Conservation (phyloP, 2,888 invertebrate genomes). For the Meandrusa payeni region DNA sequence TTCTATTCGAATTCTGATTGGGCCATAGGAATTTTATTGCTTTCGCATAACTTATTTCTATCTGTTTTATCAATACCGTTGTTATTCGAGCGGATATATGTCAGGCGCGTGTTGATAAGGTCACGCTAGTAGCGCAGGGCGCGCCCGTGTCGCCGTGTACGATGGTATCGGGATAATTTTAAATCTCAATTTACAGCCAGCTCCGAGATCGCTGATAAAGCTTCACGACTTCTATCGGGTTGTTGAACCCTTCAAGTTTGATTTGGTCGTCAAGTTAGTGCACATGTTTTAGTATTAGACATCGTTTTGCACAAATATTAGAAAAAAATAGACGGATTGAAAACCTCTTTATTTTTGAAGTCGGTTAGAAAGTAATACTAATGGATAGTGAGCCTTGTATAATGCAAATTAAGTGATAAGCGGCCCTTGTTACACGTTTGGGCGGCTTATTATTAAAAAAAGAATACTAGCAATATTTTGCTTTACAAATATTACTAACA, state of each 20-base stretch:
- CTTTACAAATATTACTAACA: no score
- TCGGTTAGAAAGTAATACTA: no score
- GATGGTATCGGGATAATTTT: conserved; percentile 13
- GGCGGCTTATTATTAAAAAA: no score
- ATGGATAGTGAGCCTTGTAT: no score
- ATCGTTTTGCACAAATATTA: no score
- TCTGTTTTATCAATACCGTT: conserved; percentile 6
- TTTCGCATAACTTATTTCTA: conserved; percentile 9
- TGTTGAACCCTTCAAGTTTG: conserved; percentile 2
- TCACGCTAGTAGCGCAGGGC: not conserved
- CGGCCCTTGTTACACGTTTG: no score
- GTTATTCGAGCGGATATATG: conserved; percentile 10
- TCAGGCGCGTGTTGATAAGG: conserved; percentile 4
- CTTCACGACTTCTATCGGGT: not conserved
- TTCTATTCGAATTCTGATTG: not conserved
- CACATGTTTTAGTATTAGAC: no score
- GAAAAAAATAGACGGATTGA: no score
- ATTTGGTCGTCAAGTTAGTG: no score
- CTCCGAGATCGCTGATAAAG: conserved; percentile 1
- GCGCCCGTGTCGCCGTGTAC: conserved; percentile 2
- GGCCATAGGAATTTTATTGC: conserved; percentile 4
- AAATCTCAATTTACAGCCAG: conserved; percentile 21
- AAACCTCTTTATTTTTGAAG: no score
- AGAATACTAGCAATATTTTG: no score
- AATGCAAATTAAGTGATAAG: no score